phyloP scores from a whole-genome alignment of 53 echinoderm and acorn worm genomes.

The Echinarachnius parma region DNA sequence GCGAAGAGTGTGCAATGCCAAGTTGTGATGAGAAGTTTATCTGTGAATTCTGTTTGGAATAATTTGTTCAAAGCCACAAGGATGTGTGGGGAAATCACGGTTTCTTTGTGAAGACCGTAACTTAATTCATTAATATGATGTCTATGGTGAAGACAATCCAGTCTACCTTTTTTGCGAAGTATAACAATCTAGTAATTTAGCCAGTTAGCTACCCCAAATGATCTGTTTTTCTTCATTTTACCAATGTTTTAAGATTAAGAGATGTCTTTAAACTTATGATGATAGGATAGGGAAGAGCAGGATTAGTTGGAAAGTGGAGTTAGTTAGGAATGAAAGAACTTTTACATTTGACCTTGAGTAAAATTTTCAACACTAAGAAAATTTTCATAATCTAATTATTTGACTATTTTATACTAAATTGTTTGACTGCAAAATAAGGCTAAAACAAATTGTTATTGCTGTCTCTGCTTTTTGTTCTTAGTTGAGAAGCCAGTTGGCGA shows the following conservation, averaged over 20 bases:
- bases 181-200: not conserved
- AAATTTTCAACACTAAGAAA: too few species aligned
- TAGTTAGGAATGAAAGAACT: too few species aligned
- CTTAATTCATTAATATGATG: not conserved
- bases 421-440: too few species aligned
- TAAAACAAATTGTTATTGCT: too few species aligned
- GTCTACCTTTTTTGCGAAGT: not conserved
- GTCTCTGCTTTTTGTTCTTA: too few species aligned
- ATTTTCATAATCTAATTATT: too few species aligned
- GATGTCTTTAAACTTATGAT: not conserved
- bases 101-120: not conserved
- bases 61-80: not conserved
- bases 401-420: too few species aligned
- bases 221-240: not conserved
- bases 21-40: slow-evolving; percentile 3
- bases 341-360: too few species aligned
- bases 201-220: not conserved
- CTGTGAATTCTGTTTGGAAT: slow-evolving; percentile 15
- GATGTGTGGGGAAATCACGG: not conserved
- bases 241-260: too few species aligned
- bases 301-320: not conserved
- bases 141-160: not conserved
- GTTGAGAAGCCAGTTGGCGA: too few species aligned
- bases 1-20: slow-evolving; percentile 7
- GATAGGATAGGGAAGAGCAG: not conserved